These are phyloP conservation scores for Atta cephalotes DNA, from an alignment of 1,140 invertebrate genomes.

Conservation along the genomic window DNA sequence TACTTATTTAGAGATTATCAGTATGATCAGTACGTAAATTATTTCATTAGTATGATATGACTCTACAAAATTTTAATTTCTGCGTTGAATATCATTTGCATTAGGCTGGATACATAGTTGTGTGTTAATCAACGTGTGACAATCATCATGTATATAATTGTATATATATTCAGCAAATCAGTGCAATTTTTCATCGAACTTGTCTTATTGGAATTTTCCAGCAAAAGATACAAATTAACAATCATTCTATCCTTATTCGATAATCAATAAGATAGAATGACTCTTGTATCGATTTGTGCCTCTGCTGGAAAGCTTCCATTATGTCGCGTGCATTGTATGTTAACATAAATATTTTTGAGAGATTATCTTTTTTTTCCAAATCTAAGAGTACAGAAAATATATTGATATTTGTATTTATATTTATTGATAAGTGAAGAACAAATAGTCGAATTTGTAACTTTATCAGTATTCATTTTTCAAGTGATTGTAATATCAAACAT, in stretches of 20 bases:
- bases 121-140: neutral
- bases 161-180: neutral
- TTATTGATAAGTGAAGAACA: neutral
- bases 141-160: neutral
- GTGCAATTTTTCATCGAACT: neutral
- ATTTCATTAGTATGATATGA: neutral
- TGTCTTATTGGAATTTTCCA: neutral
- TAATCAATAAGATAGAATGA: too few species aligned
- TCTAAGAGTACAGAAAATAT: neutral
- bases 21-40: neutral
- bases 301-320: neutral
- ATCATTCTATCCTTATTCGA: too few species aligned
- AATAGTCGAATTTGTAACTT: neutral
- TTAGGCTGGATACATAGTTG: neutral
- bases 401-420: neutral
- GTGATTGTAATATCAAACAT: neutral
- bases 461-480: neutral
- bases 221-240: too few species aligned
- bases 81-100: neutral
- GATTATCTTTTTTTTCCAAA: neutral
- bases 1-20: neutral
- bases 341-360: neutral
- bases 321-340: neutral
- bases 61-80: slow-evolving; percentile 3
- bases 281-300: too few species aligned